Percentiles rank a stretch among this genome's conserved stretches.
phyloP scores from a whole-genome alignment of 2,888 invertebrate species.

The Sinopyrophorus schimmeli region DNA sequence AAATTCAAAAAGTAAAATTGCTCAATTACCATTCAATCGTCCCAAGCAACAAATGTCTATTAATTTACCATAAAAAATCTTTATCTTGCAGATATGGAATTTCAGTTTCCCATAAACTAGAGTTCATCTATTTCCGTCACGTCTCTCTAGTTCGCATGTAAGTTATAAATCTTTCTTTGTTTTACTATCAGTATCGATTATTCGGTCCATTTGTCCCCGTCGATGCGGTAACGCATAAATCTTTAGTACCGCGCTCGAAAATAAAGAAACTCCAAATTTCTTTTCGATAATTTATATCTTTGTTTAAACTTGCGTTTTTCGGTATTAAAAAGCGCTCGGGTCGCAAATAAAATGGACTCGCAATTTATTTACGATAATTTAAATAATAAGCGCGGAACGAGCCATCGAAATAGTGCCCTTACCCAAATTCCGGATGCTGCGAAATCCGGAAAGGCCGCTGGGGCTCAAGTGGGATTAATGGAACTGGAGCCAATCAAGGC shows the following conservation, averaged over 20 bases:
- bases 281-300: slow-evolving; percentile 29
- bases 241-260: slow-evolving; percentile 39
- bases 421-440: slow-evolving; percentile 54
- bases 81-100: no score
- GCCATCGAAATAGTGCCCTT: slow-evolving; percentile 34
- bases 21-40: no score
- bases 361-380: slow-evolving; percentile 22
- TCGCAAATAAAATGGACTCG: no score
- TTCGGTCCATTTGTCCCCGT: slow-evolving; percentile 53
- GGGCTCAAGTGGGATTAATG: slow-evolving; percentile 71
- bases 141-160: slow-evolving; percentile 41
- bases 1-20: no score
- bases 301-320: slow-evolving; percentile 22
- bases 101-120: no score
- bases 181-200: slow-evolving; percentile 55
- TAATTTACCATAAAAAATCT: no score
- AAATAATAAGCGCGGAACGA: slow-evolving; percentile 20
- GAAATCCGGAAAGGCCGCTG: slow-evolving; percentile 65
- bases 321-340: no score
- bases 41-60: no score
- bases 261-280: slow-evolving; percentile 29
- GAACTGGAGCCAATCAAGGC: slow-evolving; percentile 72
- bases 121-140: slow-evolving; percentile 23
- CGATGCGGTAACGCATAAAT: slow-evolving; percentile 53
- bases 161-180: slow-evolving; percentile 49